Base-by-base conservation (phyloP, 2,888 invertebrate genomes). In the Amphimallon solstitiale region DNA sequence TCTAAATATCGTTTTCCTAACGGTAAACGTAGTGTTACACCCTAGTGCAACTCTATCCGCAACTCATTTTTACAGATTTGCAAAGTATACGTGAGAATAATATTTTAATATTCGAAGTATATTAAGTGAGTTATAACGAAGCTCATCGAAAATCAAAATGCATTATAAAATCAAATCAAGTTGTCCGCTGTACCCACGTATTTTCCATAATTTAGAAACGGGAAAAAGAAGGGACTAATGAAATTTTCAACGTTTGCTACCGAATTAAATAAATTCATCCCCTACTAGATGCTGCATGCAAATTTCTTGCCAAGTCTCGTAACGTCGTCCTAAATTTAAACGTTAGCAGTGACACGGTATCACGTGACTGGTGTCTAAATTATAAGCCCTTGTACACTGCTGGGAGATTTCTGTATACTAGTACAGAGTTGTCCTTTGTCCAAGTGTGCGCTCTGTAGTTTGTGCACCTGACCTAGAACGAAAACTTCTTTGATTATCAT, bases 251-350 rank as follows among this genome's bases (percentile, higher is more conserved):
- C 17, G 23, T 45, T 49, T 29, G 49, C 51, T 40, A 29, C 56
- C 29, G 62, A 62, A 62, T 64, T 64, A 64, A 64, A 64, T 64
- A 56, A 56, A 64, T 64, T 64, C 56, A 64, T 46, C 21, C 46
- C 23, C 43, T 15, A 49, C 34, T 43, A 45, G 54, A 46, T 23
- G 54, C 35, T 37, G 56, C 64, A 56, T 64, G 64, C 64, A 56
- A 56, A 64, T 64, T 43, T 38, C 37, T 45, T 5, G 17, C 12
- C 29, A 59, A 59, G 43, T 45, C 43, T 29, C 29, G 29, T 9
- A 15, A 29, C 10, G 21, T 15, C 40, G 21, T 21, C 17, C 29
- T n/a, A 29, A 15, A 63, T 66, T 66, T 66, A 54, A 64, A 56
- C 48, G 64, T 56, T 54, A 40, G 43, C 45, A 43, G 40, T 35